Conservation (phyloP, 2,797 vertebrate genomes). For the Hemitrygon akajei region DNA sequence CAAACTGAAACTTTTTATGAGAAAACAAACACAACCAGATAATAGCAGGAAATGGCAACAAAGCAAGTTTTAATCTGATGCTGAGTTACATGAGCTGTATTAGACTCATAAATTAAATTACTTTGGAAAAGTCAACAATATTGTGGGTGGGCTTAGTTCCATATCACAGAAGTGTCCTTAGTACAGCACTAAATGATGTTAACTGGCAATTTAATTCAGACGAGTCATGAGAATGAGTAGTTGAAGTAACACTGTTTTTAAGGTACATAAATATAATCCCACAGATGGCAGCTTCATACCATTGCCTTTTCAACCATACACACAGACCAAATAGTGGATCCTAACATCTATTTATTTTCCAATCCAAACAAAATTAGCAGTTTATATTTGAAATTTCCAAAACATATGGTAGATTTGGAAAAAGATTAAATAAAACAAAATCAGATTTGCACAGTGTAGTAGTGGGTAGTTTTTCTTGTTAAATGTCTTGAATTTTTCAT, state of each 20-base stretch:
- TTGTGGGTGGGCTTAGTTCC: not conserved
- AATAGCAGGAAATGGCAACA: not conserved
- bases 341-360: not conserved
- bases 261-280: not conserved
- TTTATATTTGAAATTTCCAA: not conserved
- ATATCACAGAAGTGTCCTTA: not conserved
- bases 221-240: not conserved
- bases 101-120: not conserved
- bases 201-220: not conserved
- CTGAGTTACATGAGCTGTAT: not conserved
- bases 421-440: not conserved
- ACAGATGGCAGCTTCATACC: not conserved
- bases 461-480: not conserved
- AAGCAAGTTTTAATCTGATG: not conserved
- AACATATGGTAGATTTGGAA: not conserved
- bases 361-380: not conserved
- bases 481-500: not conserved
- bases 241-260: not conserved
- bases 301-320: not conserved
- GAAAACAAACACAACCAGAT: not conserved
- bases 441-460: not conserved
- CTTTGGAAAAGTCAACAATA: not conserved
- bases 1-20: not conserved
- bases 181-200: not conserved
- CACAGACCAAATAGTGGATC: not conserved